A percentile compares a stretch with the other conserved stretches of the same genome.
Evolutionary conservation across 2,113 vertebrate species (phyloP).

Genomic region (Macrotis lagotis): DNA sequence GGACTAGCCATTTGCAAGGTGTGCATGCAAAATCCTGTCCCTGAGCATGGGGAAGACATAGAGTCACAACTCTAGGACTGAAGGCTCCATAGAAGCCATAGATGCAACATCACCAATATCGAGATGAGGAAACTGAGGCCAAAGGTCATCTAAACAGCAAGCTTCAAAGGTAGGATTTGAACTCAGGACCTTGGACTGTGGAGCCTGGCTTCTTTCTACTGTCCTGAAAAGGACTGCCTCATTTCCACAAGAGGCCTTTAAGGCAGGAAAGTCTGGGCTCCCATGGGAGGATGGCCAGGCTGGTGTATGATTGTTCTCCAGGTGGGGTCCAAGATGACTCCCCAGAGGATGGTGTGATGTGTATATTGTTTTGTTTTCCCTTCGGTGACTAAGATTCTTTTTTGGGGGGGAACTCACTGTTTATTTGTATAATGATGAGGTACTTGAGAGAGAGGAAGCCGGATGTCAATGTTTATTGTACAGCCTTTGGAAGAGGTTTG

Average conservation of each 20-base stretch:
- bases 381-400: not conserved
- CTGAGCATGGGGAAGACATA: not conserved
- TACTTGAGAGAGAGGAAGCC: not conserved
- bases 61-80: not conserved
- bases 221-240: not conserved
- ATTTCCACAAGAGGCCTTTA: not conserved
- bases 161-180: not conserved
- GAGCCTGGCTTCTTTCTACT: not conserved
- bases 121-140: not conserved
- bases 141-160: not conserved
- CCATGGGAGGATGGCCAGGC: not conserved
- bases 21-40: not conserved
- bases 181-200: not conserved
- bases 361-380: not conserved
- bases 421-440: not conserved
- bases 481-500: not conserved
- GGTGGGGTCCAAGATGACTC: not conserved
- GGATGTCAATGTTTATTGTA: not conserved
- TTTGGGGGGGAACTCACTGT: not conserved
- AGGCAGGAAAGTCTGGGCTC: not conserved
- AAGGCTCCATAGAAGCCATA: not conserved
- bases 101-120: not conserved
- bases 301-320: not conserved
- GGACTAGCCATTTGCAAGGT: not conserved
- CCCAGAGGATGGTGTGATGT: not conserved